Conservation (phyloP, 2,113 vertebrate genomes). For the Vanacampus margaritifer region DNA sequence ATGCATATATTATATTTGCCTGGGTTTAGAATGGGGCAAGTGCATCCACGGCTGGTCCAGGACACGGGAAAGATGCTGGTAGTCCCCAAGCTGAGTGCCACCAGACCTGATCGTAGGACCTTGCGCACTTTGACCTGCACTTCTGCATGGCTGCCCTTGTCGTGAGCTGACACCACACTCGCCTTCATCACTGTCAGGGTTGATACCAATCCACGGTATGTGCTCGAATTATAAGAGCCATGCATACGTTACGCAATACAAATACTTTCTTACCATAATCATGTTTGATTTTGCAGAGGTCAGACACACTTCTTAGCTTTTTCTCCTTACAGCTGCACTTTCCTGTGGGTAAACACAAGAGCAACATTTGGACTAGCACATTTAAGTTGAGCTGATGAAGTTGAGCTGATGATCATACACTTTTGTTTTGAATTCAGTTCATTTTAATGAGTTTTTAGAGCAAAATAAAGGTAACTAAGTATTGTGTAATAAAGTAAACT, state of each 20-base stretch:
- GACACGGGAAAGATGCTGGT: constrained; percentile 82
- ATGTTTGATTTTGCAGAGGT: constrained; percentile 84
- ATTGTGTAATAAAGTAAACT: too few species aligned
- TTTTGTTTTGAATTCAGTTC: too few species aligned
- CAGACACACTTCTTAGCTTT: constrained; percentile 72
- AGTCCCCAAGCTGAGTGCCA: constrained; percentile 71
- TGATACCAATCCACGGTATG: not conserved
- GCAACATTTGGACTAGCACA: too few species aligned
- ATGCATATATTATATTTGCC: constrained; percentile 60
- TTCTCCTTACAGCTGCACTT: constrained; percentile 87
- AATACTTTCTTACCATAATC: constrained; percentile 76
- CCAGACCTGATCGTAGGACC: constrained; percentile 75
- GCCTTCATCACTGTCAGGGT: constrained; percentile 79
- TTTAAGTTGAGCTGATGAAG: too few species aligned
- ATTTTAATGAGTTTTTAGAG: too few species aligned
- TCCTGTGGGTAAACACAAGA: constrained; percentile 59
- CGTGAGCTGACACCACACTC: constrained; percentile 84
- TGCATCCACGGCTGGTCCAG: constrained; percentile 87
- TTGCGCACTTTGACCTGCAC: constrained; percentile 84
- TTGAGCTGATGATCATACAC: too few species aligned
- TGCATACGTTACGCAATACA: fast-evolving
- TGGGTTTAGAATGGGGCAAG: constrained; percentile 87
- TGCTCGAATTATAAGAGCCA: not conserved
- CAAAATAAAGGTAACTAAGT: too few species aligned
- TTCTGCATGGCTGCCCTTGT: constrained; percentile 87